A percentile compares a stretch with the other conserved stretches of the same genome.
Conservation (phyloP, 2,888 invertebrate genomes). For the Epicampocera succincta region DNA sequence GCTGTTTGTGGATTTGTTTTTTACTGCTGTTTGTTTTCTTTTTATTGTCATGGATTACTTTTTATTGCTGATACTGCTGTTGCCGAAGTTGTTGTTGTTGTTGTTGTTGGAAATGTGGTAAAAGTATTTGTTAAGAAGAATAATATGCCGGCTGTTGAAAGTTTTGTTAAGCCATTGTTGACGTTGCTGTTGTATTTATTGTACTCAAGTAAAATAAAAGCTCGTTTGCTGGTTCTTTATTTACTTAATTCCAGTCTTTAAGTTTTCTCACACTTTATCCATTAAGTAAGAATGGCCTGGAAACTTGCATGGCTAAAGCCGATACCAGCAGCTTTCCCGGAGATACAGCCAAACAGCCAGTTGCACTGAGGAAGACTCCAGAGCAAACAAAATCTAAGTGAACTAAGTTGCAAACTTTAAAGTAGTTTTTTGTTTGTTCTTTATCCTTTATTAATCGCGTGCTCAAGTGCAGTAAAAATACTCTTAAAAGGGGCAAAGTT, state of each 20-base stretch:
- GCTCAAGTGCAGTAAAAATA: too few species aligned
- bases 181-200: slow-evolving; percentile 18
- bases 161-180: neutral
- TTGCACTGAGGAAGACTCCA: too few species aligned
- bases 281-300: slow-evolving; percentile 52
- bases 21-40: slow-evolving; percentile 10
- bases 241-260: slow-evolving; percentile 11
- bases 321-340: slow-evolving; percentile 18
- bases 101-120: slow-evolving; percentile 11
- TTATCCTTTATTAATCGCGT: too few species aligned
- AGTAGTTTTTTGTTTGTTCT: too few species aligned
- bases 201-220: slow-evolving; percentile 11
- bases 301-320: slow-evolving; percentile 32
- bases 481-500: too few species aligned
- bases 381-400: too few species aligned
- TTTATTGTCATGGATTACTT: slow-evolving; percentile 2
- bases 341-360: too few species aligned
- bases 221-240: slow-evolving; percentile 24
- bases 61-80: slow-evolving; percentile 2
- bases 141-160: slow-evolving; percentile 46
- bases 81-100: neutral
- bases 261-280: slow-evolving; percentile 26
- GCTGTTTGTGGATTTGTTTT: neutral
- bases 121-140: slow-evolving; percentile 1
- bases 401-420: too few species aligned